Base-by-base conservation (phyloP, 2,797 vertebrate genomes). In the Falco cherrug region DNA sequence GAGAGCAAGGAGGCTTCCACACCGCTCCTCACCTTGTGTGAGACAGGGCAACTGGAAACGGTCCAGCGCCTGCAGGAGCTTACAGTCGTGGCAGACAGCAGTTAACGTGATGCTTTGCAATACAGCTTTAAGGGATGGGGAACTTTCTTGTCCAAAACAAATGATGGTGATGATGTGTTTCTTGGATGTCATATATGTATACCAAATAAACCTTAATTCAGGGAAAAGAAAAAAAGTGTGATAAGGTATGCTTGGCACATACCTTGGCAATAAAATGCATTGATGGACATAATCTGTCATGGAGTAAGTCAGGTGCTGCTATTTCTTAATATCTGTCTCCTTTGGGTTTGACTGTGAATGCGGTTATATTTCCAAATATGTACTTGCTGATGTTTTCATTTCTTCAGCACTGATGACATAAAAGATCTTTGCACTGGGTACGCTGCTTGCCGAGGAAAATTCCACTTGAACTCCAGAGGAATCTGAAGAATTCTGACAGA, bases 331-430 rank as follows among this genome's bases (percentile, higher is more conserved):
- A 16, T 88, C 67, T 82, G 24, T 82, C 70, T 90, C 56, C 91
- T 81, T 84, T 73, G 65, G 50, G 59, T 90, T 69, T 90, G 65
- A 56, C 51, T 81, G 63, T 56, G 77, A 94, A 86, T 59, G 59
- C 69, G 76, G 79, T 84, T 95, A 59, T 81, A 86, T 87, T 96
- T 96, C 94, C 95, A 96, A 94, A 95, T 95, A 95, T 73, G 89
- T 88, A 91, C 82, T 97, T 96, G 95, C 94, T 95, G 96, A 95
- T 95, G 94, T 90, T 97, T 95, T 93, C 51, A 70, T 86, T 96
- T 97, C 87, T 96, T 90, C 70, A 76, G 33, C 6, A 2, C 65
- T 93, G 89, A 95, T 82, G 96, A 86, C 87, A 96, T 90, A 91
- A 90, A 94, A 88, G 89, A 86, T 93, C 95, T 93, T 90, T 94